Conservation (phyloP, 2,888 invertebrate species). For the Drosophila kanekoi region DNA sequence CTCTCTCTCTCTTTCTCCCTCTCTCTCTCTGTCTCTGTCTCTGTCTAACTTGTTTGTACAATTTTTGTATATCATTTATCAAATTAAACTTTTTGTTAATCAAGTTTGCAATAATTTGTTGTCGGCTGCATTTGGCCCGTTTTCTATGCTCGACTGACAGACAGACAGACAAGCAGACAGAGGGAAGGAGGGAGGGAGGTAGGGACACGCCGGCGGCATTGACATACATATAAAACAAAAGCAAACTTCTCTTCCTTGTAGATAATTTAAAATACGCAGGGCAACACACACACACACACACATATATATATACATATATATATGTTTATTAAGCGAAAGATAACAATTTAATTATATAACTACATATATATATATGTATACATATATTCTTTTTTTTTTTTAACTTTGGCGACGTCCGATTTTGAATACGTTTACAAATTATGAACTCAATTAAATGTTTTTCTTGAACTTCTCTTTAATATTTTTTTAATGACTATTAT, state of each 20-base stretch:
- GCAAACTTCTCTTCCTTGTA: conserved; percentile 20
- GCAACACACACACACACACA: conserved; percentile 6
- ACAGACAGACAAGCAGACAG: conserved; percentile 23
- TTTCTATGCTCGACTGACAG: neutral
- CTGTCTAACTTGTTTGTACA: conserved; percentile 41
- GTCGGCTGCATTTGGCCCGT: conserved; percentile 30
- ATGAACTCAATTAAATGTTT: conserved; percentile 11
- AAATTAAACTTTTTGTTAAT: conserved; percentile 50
- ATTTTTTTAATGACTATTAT: neutral
- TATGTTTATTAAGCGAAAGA: conserved; percentile 28
- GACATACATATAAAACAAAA: conserved; percentile 15
- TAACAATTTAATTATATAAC: conserved; percentile 28
- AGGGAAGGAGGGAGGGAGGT: no score
- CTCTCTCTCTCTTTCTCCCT: conserved; percentile 17
- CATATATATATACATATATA: no score
- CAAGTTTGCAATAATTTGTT: conserved; percentile 42
- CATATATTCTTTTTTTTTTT: neutral
- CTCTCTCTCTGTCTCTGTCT: conserved; percentile 6
- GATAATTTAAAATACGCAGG: conserved; percentile 31
- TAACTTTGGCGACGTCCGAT: neutral
- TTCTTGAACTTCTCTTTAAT: neutral
- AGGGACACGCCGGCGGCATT: conserved; percentile 26
- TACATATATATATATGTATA: conserved; percentile 8
- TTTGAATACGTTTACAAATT: conserved; percentile 7
- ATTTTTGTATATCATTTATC: conserved; percentile 28